Conservation (phyloP, 92 coral and sea anemone genomes). For the Porites cylindrica region DNA sequence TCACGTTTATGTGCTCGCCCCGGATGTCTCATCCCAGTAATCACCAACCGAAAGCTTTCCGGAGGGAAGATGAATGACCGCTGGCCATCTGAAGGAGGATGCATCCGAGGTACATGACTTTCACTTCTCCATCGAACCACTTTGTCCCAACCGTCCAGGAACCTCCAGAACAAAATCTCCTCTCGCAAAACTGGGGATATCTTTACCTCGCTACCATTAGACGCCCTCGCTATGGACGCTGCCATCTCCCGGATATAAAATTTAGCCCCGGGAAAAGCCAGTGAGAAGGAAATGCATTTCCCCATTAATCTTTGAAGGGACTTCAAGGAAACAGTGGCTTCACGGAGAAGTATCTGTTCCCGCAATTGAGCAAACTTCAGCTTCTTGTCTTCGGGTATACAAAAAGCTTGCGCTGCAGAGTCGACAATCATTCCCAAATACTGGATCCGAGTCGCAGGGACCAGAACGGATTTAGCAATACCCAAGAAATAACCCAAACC, state of each 20-base stretch:
- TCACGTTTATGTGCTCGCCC: slow-evolving; percentile 38
- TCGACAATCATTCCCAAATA: slow-evolving; percentile 52
- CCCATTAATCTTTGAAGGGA: slow-evolving; percentile 66
- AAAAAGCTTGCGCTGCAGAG: slow-evolving; percentile 52
- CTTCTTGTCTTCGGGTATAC: slow-evolving; percentile 49
- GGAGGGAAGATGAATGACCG: slow-evolving; percentile 35
- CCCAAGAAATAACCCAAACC: slow-evolving; percentile 7
- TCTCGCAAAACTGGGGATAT: slow-evolving; percentile 32
- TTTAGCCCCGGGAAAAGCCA: slow-evolving; percentile 62
- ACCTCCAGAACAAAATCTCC: slow-evolving; percentile 70
- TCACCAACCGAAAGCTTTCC: slow-evolving; percentile 59
- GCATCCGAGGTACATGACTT: slow-evolving; percentile 56
- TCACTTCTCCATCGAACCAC: slow-evolving; percentile 55
- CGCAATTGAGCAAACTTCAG: slow-evolving; percentile 53
- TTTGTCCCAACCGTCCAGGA: slow-evolving; percentile 59
- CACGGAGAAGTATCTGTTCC: slow-evolving; percentile 30
- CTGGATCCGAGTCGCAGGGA: neutral
- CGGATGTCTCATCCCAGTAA: slow-evolving; percentile 51
- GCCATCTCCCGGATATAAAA: slow-evolving; percentile 29
- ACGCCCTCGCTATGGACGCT: slow-evolving; percentile 35
- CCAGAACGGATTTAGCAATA: slow-evolving; percentile 47
- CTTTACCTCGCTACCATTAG: slow-evolving; percentile 24
- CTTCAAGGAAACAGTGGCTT: slow-evolving; percentile 20
- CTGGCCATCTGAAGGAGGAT: slow-evolving; percentile 63
- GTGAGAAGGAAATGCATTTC: slow-evolving; percentile 65